These are phyloP conservation scores for Hipposideros larvatus DNA, from an alignment of 2,797 vertebrate genomes.

Conservation along the genomic window DNA sequence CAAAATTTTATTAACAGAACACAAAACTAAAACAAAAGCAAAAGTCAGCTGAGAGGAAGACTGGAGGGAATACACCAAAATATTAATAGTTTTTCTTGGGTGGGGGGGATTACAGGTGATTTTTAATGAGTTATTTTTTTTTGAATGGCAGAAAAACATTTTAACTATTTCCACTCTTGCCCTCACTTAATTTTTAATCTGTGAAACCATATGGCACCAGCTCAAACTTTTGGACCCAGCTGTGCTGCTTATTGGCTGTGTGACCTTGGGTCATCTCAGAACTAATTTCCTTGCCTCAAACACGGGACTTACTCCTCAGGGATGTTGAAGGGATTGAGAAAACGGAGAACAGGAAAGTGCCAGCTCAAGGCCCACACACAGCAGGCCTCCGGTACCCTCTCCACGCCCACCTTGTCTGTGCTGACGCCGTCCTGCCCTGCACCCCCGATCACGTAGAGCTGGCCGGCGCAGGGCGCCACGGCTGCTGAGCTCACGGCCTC, in stretches of 20 bases:
- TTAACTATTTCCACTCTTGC: background rate
- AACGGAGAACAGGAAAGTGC: background rate
- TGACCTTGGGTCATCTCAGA: background rate
- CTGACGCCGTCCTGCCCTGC: conserved; percentile 87
- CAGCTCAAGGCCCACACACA: background rate
- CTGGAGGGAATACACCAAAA: background rate
- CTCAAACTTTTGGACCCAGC: background rate
- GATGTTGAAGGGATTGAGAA: background rate
- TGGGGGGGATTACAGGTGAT: background rate
- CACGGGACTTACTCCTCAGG: background rate
- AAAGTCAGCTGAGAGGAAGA: background rate
- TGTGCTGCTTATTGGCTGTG: background rate
- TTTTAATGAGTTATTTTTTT: background rate
- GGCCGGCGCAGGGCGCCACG: conserved; percentile 85
- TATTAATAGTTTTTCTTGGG: background rate
- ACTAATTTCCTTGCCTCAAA: conserved; percentile 16
- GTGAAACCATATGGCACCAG: background rate
- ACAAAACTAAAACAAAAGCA: conserved; percentile 29
- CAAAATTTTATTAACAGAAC: conserved; percentile 26
- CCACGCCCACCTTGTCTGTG: conserved; percentile 87
- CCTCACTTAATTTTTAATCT: background rate
- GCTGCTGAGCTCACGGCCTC: conserved; percentile 90
- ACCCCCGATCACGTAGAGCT: conserved; percentile 90
- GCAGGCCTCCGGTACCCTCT: background rate
- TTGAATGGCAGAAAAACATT: background rate